Percentiles rank a stretch among this genome's conserved stretches.
These are phyloP conservation scores for Mylabris sibirica DNA, from an alignment of 2,888 invertebrate species.

Conservation along the genomic window DNA sequence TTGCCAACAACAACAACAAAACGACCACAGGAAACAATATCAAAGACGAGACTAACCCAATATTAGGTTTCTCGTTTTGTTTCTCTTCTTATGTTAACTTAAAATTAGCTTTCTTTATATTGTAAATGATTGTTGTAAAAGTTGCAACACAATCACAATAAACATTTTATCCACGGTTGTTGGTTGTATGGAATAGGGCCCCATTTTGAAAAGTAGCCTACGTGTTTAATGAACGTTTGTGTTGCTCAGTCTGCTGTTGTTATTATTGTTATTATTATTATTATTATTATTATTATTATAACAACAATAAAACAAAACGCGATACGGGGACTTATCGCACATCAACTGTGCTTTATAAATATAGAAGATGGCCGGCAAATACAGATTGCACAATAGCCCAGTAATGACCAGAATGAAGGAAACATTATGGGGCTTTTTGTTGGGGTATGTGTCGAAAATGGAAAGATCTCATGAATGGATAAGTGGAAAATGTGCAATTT, in stretches of 20 bases:
- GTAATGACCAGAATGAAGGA: slow-evolving; percentile 55
- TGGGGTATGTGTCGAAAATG: slow-evolving; percentile 47
- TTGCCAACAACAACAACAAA: background rate
- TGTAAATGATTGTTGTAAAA: slow-evolving; percentile 1
- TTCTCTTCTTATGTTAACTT: background rate
- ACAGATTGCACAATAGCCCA: slow-evolving; percentile 55
- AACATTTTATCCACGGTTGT: slow-evolving; percentile 21
- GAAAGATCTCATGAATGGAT: slow-evolving; percentile 33
- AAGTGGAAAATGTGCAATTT: slow-evolving; percentile 49
- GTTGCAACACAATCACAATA: slow-evolving; percentile 10
- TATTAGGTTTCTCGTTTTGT: background rate
- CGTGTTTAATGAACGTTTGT: slow-evolving; percentile 36
- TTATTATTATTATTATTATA: slow-evolving; percentile 8
- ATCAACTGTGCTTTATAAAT: slow-evolving; percentile 47
- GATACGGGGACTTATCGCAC: slow-evolving; percentile 47
- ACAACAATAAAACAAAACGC: slow-evolving; percentile 41
- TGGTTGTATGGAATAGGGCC: slow-evolving; percentile 23
- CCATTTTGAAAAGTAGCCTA: slow-evolving; percentile 25
- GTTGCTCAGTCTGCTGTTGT: slow-evolving; percentile 22
- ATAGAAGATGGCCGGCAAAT: slow-evolving; percentile 49
- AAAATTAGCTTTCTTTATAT: slow-evolving; percentile 6
- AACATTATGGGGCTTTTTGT: slow-evolving; percentile 43
- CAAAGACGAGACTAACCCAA: slow-evolving; percentile 1
- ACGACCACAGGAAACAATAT: slow-evolving; percentile 10
- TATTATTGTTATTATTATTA: slow-evolving; percentile 2